A percentile compares a stretch with the other conserved stretches of the same genome.
Conservation (phyloP, 2,113 vertebrate genomes). For the Lepidothrix coronata region DNA sequence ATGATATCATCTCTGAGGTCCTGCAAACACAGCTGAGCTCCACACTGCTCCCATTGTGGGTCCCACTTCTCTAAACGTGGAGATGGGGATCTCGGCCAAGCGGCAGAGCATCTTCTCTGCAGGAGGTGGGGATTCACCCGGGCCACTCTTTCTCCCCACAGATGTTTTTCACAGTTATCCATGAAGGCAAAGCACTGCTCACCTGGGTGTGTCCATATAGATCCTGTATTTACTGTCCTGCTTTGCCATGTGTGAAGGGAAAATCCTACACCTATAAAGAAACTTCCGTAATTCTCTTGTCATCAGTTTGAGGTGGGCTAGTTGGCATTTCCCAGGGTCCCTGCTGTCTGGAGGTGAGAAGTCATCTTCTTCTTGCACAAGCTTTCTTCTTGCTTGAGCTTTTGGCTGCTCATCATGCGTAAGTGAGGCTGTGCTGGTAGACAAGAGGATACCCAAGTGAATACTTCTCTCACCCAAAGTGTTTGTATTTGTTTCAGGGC, state of each 20-base stretch:
- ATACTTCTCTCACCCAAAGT: not conserved
- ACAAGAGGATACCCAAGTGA: not conserved
- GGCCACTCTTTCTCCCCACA: not conserved
- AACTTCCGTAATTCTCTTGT: not conserved
- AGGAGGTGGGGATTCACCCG: not conserved
- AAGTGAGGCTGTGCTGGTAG: not conserved
- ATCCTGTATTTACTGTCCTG: not conserved
- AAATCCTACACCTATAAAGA: not conserved
- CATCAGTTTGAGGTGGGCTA: not conserved
- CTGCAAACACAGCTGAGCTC: slow-evolving; percentile 66
- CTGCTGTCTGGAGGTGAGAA: not conserved
- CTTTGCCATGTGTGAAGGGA: not conserved
- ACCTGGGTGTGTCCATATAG: fast-evolving
- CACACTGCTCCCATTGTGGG: slow-evolving; percentile 71
- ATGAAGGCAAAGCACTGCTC: not conserved
- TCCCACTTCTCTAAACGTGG: not conserved
- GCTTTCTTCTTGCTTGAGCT: not conserved
- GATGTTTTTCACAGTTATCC: not conserved
- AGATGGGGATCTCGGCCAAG: not conserved
- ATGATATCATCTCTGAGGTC: slow-evolving; percentile 73
- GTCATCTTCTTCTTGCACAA: not conserved
- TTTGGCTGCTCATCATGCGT: fast-evolving
- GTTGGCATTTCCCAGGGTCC: not conserved
- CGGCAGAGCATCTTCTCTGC: not conserved
- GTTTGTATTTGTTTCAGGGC: slow-evolving; percentile 10